Evolutionary conservation across 2,113 vertebrate species (phyloP).

Genomic region (Arvicanthis niloticus): DNA sequence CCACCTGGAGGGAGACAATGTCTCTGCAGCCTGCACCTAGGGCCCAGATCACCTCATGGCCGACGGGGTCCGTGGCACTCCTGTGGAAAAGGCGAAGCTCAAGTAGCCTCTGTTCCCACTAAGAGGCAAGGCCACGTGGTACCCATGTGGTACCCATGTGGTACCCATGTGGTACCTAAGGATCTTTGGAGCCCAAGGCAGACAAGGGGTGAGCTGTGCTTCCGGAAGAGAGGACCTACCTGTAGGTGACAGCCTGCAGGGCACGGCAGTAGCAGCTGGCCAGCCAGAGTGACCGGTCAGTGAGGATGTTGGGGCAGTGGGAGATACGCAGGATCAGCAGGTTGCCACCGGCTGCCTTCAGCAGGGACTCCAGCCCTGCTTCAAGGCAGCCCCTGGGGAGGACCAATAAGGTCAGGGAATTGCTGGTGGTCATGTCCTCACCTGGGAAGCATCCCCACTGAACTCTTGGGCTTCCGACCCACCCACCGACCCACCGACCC

Average conservation of each 20-base stretch:
- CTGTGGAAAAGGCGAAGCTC: conserved; percentile 84
- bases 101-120: not conserved
- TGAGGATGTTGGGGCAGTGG: conserved; percentile 98
- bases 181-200: not conserved
- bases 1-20: conserved; percentile 99
- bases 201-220: not conserved
- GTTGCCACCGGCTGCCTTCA: conserved; percentile 97
- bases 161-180: not conserved
- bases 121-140: not conserved
- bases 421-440: not conserved
- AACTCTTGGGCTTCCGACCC: not conserved
- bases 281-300: conserved; percentile 98
- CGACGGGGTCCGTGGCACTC: conserved; percentile 97
- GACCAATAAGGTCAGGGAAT: not conserved
- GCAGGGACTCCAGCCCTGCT: conserved; percentile 95
- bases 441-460: not conserved
- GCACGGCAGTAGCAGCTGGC: conserved; percentile 99
- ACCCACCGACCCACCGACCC: not conserved
- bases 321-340: conserved; percentile 98
- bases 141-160: not conserved
- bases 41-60: conserved; percentile 99
- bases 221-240: conserved; percentile 84
- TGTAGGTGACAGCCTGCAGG: conserved; percentile 97
- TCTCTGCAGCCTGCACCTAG: conserved; percentile 98
- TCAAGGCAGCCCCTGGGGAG: conserved; percentile 95